These are phyloP conservation scores for Pipistrellus pygmaeus DNA, from an alignment of 2,797 vertebrate genomes.

Conservation along the genomic window DNA sequence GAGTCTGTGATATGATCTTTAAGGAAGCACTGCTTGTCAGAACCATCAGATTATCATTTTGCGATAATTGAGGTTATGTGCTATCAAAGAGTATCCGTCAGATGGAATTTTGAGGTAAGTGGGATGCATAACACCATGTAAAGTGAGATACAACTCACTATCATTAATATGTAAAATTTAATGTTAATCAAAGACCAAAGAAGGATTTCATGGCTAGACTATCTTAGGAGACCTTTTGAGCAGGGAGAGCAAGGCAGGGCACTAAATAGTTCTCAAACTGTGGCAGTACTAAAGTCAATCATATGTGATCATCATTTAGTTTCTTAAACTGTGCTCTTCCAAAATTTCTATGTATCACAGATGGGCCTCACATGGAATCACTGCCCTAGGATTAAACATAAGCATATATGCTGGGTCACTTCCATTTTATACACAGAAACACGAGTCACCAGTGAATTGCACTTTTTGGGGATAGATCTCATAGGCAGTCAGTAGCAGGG, in stretches of 20 bases:
- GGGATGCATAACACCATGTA: not conserved
- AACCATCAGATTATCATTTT: not conserved
- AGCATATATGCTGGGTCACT: not conserved
- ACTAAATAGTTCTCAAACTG: not conserved
- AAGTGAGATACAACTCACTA: not conserved
- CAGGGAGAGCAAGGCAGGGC: not conserved
- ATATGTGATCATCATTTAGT: not conserved
- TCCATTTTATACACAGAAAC: slow-evolving; percentile 38
- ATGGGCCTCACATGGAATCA: not conserved
- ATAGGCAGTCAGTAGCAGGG: not conserved
- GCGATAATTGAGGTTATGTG: not conserved
- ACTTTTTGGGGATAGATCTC: not conserved
- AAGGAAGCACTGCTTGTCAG: not conserved
- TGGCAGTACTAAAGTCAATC: not conserved
- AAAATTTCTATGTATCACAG: slow-evolving; percentile 10
- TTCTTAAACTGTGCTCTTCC: not conserved
- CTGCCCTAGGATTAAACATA: not conserved
- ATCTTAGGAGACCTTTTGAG: not conserved
- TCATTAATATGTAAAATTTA: slow-evolving; percentile 13
- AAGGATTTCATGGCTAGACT: not conserved
- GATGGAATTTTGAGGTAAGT: slow-evolving; percentile 25
- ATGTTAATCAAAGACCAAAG: not conserved
- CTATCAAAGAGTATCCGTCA: not conserved
- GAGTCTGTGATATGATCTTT: not conserved
- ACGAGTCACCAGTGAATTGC: slow-evolving; percentile 32